Base-by-base conservation (phyloP, 2,113 vertebrate genomes). In the Mesocricetus auratus region DNA sequence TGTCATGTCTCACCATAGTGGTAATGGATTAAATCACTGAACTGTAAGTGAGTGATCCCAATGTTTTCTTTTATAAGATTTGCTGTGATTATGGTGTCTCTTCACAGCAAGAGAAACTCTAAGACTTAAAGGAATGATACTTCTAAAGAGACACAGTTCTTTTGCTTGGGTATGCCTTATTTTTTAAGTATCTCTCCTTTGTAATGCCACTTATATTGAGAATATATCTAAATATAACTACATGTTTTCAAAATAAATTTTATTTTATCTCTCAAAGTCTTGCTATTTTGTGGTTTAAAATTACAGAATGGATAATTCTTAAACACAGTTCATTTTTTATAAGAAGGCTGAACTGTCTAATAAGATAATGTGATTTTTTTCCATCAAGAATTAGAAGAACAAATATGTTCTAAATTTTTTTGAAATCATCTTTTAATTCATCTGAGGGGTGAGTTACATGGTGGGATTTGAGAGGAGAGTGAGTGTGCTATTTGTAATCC, bases 241-340 rank as follows among this genome's bases (percentile, higher is more conserved):
- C n/a, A 42, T 88, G 45, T 69, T 96, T 91, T 73, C 13, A 74
- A 60, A 45, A 82, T 82, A 8, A 4, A 85, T 56, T 56, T 56
- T 56, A 45, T 45, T 50, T 92, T 86, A 64, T 90, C 81, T 16
- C 45, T 93, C 64, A 47, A 71, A 53, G 22, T 83, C 47, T 68
- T 78, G 2, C 11, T n/a, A 83, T 62, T 95, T 90, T 81, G 56
- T 11, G 91, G 86, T 91, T 89, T 2, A 86, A 96, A 95, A 89
- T 83, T 56, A 60, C 29, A 82, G 12, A 21, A 69, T 26, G 91
- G 11, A 0, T 83, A 74, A 86, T 78, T 94, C 0, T 71, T 93
- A 92, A 89, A 74, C 68, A 88, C 74, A 1, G 5, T 94, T 15
- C 75, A 68, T 91, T 56, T 78, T 94, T 95, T 60, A 26, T 50